Base-by-base conservation (phyloP, 2,113 vertebrate genomes). In the Lota lota region DNA sequence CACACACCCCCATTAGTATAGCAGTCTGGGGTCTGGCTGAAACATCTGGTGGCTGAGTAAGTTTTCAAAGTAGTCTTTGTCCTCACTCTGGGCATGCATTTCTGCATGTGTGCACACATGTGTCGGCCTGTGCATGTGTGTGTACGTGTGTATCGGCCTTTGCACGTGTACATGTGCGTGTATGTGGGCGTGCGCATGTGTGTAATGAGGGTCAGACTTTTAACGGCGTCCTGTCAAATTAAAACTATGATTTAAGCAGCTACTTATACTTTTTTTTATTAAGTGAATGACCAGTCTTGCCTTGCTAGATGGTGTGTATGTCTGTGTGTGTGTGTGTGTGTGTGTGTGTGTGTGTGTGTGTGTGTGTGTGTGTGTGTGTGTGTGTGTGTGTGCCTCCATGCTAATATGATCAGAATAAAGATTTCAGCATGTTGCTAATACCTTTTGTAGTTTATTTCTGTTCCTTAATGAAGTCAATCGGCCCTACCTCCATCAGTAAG, bases 51-150 rank as follows among this genome's bases (percentile, higher is more conserved):
- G 79, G 82, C 83, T 74, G 78, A 83, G 78, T 65, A 86, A 87
- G 78, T 82, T 85, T 88, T 90, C 87, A 88, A 88, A 85, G 84
- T 88, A 70, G 83, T 84, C 84, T 88, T 87, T 88, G 88, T 90
- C 85, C 79, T 87, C 71, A 71, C 73, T 76, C 36, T 51, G 50
- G 21, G 50, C 47, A 40, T 53, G 21, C 16, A 20, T 65, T 5
- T 64, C 40, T 64, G 40, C 65, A 64, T 66, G 80, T 74, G 63
- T 64, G 61, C 71, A 54, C 74, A 70, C 22, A 3, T 76, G 75
- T 66, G 77, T 83, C 69, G 77, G 80, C 79, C 70, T 64, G 79
- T 21, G 73, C 28, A 50, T 69, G 70, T 24, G 22, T 63, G 61
- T 21, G 63, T 10, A 19, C 66, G 59, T 53, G 24, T 12, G 40